Percentiles rank a stretch among this genome's conserved stretches.
Conservation (phyloP, 2,888 invertebrate genomes). For the Drosophila kokeensis region DNA sequence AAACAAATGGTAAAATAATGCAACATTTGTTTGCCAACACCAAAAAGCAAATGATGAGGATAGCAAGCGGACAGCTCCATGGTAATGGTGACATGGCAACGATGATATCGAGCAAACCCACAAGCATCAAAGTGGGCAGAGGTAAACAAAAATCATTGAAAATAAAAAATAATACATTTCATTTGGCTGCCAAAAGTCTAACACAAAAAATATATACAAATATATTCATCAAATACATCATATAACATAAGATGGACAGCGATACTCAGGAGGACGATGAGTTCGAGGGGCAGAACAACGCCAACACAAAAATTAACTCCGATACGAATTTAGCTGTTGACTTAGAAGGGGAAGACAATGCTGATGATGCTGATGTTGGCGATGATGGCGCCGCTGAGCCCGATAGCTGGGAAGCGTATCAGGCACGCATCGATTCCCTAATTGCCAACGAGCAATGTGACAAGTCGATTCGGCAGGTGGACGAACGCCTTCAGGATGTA, state of each 20-base stretch:
- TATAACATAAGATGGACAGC: constrained; percentile 41
- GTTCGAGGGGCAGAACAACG: constrained; percentile 37
- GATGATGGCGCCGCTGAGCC: constrained; percentile 1
- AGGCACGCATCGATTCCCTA: constrained; percentile 54
- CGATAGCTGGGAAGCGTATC: constrained; percentile 64
- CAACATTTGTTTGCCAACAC: not conserved
- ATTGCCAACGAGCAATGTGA: constrained; percentile 57
- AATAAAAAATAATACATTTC: constrained; percentile 6
- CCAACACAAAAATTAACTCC: not conserved
- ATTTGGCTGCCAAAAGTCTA: constrained; percentile 2
- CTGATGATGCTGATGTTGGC: not conserved
- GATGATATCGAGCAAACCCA: constrained; percentile 25
- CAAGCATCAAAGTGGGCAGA: constrained; percentile 6
- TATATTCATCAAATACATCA: not conserved
- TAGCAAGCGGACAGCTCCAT: not conserved
- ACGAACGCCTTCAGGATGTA: constrained; percentile 51
- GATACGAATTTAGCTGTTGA: constrained; percentile 31
- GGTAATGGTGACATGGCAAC: constrained; percentile 29
- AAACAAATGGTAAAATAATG: not conserved
- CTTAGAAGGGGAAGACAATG: constrained; percentile 22
- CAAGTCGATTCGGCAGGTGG: constrained; percentile 36
- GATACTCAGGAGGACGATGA: constrained; percentile 62
- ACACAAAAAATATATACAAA: constrained; percentile 1
- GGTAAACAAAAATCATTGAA: constrained; percentile 10
- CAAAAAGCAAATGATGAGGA: not conserved